Evolutionary conservation across 2,888 invertebrate species (phyloP), one percentile per base, ranked within the genome.

Genomic region (Hydriomena furcata): DNA sequence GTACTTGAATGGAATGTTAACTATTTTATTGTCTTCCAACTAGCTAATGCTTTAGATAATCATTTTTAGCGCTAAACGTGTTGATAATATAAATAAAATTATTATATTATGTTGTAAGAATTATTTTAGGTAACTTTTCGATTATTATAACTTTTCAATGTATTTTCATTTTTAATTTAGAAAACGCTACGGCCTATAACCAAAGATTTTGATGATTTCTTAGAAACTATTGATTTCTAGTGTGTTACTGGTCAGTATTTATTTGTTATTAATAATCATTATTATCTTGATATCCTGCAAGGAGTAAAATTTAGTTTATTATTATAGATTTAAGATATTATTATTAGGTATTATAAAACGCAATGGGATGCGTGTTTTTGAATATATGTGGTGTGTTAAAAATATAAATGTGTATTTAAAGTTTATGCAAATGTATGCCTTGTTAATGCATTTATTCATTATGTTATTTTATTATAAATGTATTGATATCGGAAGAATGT

Each of bases 1-100:
- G 55, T 48, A 40, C 43, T 52, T 44, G 52, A 28, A 50, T 47
- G 48, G 21, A 31, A 66, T 63, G 61, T 68, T 74, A 75, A 73
- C 69, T 78, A 76, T 74, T 56, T 72, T 71, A 62, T 69, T 55
- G 85, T 85, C 84, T 87, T 86, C 85, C 85, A 81, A 72, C 50
- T 72, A 74, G 67, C 67, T 61, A 65, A 67, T 55, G 68, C 68
- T 73, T 73, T 73, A 75, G 61, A 63, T 54, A 55, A 43, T 55
- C 31, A 32, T 65, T 45, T 52, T 61, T 59, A 60, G 50, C 52
- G 42, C 37, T 43, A 13, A 21, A 32, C 40, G 10, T 36, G 32
- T 40, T 32, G n/a, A n/a, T n/a, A 21, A 20, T 28, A 13, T 36
- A 28, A 24, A 23, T 37, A 40, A 21, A n/a, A 23, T 40, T 28